A percentile compares a stretch with the other conserved stretches of the same genome.
These are phyloP conservation scores for Rhea americana DNA, from an alignment of 2,113 vertebrate species.

Conservation along the genomic window DNA sequence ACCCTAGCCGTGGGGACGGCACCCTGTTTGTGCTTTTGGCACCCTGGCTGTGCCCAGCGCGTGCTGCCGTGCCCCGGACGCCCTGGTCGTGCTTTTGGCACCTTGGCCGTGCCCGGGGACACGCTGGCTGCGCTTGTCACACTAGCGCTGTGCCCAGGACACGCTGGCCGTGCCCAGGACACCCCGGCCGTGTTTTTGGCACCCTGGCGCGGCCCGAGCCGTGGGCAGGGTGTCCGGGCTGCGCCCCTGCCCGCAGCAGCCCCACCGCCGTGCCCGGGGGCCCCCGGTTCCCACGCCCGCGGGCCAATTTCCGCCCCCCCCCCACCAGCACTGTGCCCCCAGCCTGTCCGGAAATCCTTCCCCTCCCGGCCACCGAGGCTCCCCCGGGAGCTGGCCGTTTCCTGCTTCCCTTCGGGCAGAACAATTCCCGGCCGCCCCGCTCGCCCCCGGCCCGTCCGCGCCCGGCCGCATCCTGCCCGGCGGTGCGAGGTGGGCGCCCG, in stretches of 20 bases:
- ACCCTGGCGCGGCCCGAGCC: too few species aligned
- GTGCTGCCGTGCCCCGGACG: too few species aligned
- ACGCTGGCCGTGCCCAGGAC: too few species aligned
- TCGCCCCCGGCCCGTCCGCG: background rate
- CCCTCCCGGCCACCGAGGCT: background rate
- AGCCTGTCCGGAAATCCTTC: slow-evolving; percentile 47
- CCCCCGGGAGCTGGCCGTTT: background rate
- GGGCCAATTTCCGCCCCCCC: background rate
- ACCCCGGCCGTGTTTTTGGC: accelerated
- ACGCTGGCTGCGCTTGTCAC: accelerated
- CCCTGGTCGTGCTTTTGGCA: accelerated
- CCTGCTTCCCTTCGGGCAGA: slow-evolving; percentile 14
- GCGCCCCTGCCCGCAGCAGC: too few species aligned
- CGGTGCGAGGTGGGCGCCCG: background rate
- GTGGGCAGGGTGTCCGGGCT: too few species aligned
- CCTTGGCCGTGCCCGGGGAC: background rate
- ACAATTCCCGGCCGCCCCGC: slow-evolving; percentile 1
- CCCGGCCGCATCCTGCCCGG: slow-evolving; percentile 5
- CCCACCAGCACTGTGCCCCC: too few species aligned
- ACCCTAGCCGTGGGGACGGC: accelerated
- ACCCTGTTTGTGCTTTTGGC: accelerated
- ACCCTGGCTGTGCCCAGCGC: accelerated
- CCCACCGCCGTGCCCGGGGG: background rate
- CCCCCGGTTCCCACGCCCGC: slow-evolving; percentile 12
- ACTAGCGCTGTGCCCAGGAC: background rate